Evolutionary conservation across 2,888 invertebrate species (phyloP).

Genomic region (Athripsodes cinereus): DNA sequence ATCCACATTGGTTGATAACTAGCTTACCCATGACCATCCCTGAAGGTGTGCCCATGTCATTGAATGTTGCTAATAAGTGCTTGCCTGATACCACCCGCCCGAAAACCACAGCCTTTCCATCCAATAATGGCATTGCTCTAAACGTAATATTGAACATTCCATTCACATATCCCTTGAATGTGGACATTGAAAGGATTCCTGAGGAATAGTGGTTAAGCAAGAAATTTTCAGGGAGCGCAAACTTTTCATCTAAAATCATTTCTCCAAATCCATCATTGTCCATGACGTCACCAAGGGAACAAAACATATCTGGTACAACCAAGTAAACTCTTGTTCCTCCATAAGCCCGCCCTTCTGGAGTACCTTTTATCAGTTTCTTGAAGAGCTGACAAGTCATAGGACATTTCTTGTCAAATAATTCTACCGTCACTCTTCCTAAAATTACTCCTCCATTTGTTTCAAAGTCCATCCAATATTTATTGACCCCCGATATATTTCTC

Average conservation of each 20-base stretch:
- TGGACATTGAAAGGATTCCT: constrained; percentile 17
- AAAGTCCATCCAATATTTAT: constrained; percentile 19
- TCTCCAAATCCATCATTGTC: constrained; percentile 20
- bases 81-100: constrained; percentile 11
- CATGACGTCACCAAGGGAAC: constrained; percentile 12
- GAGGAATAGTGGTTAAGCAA: constrained; percentile 9
- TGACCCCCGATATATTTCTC: constrained; percentile 1
- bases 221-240: constrained; percentile 11
- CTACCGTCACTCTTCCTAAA: constrained; percentile 10
- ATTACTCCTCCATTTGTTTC: constrained; percentile 8
- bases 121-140: constrained; percentile 15
- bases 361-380: constrained; percentile 11
- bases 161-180: constrained; percentile 4
- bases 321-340: constrained; percentile 14
- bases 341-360: constrained; percentile 5
- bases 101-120: constrained; percentile 17
- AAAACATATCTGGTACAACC: constrained; percentile 19
- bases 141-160: constrained; percentile 19
- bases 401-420: constrained; percentile 16
- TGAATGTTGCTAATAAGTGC: constrained; percentile 8
- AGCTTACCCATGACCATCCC: constrained; percentile 12
- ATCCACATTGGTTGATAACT: constrained; percentile 12
- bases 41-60: constrained; percentile 14
- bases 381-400: constrained; percentile 14
- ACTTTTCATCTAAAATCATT: constrained; percentile 5